phyloP scores from a whole-genome alignment of 1,140 invertebrate genomes.

The Pinna nobilis region DNA sequence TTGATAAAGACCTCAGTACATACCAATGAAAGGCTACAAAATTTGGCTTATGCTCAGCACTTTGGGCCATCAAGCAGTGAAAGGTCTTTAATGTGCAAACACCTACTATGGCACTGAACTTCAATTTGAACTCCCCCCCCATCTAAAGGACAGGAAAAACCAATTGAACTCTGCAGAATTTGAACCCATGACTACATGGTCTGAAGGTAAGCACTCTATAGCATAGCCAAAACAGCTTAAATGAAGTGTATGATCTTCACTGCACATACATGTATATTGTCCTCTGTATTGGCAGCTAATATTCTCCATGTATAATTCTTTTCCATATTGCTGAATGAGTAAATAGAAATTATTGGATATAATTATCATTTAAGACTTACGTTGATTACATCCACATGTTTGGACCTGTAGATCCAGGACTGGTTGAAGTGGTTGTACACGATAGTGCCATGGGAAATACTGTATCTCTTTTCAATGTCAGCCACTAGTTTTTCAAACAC shows the following conservation, averaged over 20 bases:
- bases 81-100: too few relatives aligned
- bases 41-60: too few relatives aligned
- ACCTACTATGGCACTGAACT: too few relatives aligned
- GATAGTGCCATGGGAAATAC: conserved; percentile 37
- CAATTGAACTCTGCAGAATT: too few relatives aligned
- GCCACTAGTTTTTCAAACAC: conserved; percentile 50
- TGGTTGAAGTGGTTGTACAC: conserved; percentile 45
- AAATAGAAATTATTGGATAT: background rate
- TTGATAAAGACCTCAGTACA: background rate
- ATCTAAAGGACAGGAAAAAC: too few relatives aligned
- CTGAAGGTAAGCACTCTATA: too few relatives aligned
- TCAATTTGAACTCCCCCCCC: too few relatives aligned
- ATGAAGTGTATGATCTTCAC: too few relatives aligned
- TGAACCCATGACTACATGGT: too few relatives aligned
- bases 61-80: too few relatives aligned
- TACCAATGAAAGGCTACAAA: too few relatives aligned
- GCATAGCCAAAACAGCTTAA: too few relatives aligned
- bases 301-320: background rate
- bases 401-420: conserved; percentile 50
- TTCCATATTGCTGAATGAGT: background rate
- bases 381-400: conserved; percentile 53
- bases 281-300: background rate
- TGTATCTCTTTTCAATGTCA: conserved; percentile 46
- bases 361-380: conserved; percentile 36
- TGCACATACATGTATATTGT: background rate